Conservation (phyloP, 2,797 vertebrate genomes). For the Lepus oiostolus region DNA sequence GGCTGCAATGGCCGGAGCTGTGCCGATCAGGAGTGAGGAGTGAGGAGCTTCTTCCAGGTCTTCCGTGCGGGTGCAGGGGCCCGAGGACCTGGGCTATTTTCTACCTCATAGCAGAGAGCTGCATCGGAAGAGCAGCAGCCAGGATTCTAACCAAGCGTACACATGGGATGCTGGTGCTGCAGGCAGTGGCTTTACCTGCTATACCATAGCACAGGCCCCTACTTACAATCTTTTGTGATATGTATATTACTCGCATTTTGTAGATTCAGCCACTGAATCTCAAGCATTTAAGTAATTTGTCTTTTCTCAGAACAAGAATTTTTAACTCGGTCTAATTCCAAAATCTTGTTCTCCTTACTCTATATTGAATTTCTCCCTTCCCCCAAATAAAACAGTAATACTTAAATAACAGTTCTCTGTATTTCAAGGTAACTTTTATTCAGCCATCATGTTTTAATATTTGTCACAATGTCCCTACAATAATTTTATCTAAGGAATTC, state of each 20-base stretch:
- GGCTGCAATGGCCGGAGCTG: no score
- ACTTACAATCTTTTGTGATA: no score
- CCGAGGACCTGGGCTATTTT: no score
- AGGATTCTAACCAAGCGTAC: no score
- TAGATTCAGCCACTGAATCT: conserved; percentile 12
- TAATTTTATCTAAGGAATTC: conserved; percentile 4
- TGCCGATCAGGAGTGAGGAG: no score
- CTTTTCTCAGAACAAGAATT: conserved; percentile 49
- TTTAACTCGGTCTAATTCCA: conserved; percentile 4
- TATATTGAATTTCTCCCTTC: neutral
- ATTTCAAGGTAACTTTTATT: neutral
- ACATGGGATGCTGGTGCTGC: no score
- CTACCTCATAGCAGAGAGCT: no score
- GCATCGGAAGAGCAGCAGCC: no score
- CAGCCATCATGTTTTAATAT: neutral
- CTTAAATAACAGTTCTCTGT: neutral
- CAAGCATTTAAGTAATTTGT: neutral
- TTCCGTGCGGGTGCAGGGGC: no score
- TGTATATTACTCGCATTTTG: neutral
- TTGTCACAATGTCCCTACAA: conserved; percentile 25
- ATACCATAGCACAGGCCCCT: no score
- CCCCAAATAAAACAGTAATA: conserved; percentile 3
- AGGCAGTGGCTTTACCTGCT: no score
- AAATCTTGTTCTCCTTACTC: neutral
- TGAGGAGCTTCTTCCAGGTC: no score